Evolutionary conservation across 1,140 invertebrate genomes (phyloP).

Genomic region (Neodiprion pinetum): DNA sequence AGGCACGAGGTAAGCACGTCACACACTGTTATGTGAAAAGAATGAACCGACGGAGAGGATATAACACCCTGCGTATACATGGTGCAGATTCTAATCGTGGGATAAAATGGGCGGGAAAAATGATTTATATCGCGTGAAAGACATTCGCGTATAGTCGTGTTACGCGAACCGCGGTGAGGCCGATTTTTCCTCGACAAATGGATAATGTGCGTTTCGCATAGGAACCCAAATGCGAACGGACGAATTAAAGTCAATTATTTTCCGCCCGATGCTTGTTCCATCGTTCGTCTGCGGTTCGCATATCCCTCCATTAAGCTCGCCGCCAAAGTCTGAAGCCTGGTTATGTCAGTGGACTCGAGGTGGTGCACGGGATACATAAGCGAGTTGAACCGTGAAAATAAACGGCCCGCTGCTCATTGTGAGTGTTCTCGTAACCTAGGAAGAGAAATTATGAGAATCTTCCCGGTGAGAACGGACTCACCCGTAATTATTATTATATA

Average conservation of each 20-base stretch:
- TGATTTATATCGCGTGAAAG: neutral
- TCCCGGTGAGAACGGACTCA: conserved; percentile 28
- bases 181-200: too few relatives aligned
- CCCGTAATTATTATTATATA: neutral
- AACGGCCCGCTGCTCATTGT: conserved; percentile 24
- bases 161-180: too few relatives aligned
- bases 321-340: too few relatives aligned
- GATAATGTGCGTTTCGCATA: too few relatives aligned
- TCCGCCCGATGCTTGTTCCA: too few relatives aligned
- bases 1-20: neutral
- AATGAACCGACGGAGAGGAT: neutral
- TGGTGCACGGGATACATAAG: conserved; percentile 25
- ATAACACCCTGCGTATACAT: neutral
- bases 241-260: too few relatives aligned
- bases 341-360: neutral
- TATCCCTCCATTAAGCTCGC: too few relatives aligned
- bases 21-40: neutral
- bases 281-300: too few relatives aligned
- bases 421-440: conserved; percentile 22
- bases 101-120: conserved; percentile 1
- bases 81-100: neutral
- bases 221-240: too few relatives aligned
- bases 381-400: conserved; percentile 32
- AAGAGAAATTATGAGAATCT: conserved; percentile 48
- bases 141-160: neutral